These are phyloP conservation scores for Pituophis catenifer DNA, from an alignment of 2,113 vertebrate genomes.

Conservation along the genomic window DNA sequence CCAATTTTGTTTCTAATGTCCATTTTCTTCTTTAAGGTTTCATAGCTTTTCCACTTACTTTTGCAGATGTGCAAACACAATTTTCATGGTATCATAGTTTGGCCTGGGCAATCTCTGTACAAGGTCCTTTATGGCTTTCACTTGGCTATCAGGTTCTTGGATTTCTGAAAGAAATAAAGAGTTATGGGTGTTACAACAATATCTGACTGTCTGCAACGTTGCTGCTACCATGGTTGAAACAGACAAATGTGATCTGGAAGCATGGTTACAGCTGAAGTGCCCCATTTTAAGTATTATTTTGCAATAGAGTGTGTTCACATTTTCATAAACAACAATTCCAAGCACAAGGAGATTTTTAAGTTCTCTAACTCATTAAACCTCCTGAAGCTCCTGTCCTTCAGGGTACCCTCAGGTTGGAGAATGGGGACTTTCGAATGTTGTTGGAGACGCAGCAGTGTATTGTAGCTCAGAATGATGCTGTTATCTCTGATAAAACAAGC, in stretches of 20 bases:
- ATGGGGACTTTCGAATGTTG: not conserved
- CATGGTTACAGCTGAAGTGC: not conserved
- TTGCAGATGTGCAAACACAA: constrained; percentile 86
- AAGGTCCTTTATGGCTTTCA: constrained; percentile 79
- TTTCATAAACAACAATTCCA: not conserved
- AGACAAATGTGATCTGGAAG: constrained; percentile 9
- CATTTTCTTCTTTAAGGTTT: not conserved
- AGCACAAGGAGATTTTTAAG: not conserved
- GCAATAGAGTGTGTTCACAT: not conserved
- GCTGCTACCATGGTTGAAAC: not conserved
- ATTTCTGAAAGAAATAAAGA: constrained; percentile 72
- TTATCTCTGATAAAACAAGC: not conserved
- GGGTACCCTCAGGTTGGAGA: not conserved
- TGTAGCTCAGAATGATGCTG: not conserved
- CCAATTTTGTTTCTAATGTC: not conserved
- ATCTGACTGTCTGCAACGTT: not conserved
- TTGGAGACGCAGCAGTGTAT: not conserved
- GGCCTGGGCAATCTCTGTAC: constrained; percentile 82
- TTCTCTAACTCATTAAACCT: not conserved
- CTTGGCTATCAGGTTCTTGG: constrained; percentile 72
- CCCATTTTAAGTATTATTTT: not conserved
- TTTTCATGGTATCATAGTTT: constrained; percentile 90
- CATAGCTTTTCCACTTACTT: constrained; percentile 74
- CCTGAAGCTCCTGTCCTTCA: not conserved
- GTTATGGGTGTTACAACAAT: not conserved